Evolutionary conservation across 2,797 vertebrate species (phyloP).

Genomic region (Amniataba percoides): DNA sequence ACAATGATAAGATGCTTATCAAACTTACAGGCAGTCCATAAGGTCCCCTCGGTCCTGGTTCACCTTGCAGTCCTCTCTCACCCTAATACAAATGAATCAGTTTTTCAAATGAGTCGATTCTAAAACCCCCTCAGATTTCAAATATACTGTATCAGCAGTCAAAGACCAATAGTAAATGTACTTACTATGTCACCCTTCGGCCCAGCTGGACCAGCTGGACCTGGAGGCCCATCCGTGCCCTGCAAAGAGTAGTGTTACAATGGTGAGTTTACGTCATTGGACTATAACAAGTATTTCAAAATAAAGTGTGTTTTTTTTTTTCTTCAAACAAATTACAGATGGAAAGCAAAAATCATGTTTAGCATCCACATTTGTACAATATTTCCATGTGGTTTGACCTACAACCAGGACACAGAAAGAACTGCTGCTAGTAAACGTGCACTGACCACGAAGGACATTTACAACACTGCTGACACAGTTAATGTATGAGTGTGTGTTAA

Average conservation of each 20-base stretch:
- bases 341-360: constrained; percentile 40
- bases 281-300: constrained; percentile 10
- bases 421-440: constrained; percentile 69
- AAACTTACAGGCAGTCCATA: constrained; percentile 96
- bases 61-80: constrained; percentile 91
- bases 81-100: constrained; percentile 84
- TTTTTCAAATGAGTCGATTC: not conserved
- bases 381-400: constrained; percentile 48
- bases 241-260: constrained; percentile 70
- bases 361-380: constrained; percentile 32
- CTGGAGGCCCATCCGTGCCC: constrained; percentile 93
- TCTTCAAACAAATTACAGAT: constrained; percentile 30
- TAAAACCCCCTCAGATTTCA: not conserved
- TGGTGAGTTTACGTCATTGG: constrained; percentile 43
- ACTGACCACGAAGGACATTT: constrained; percentile 73
- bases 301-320: constrained; percentile 6
- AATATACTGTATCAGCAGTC: not conserved
- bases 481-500: constrained; percentile 88
- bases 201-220: constrained; percentile 95
- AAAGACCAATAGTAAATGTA: constrained; percentile 32
- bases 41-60: constrained; percentile 95
- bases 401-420: constrained; percentile 58
- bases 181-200: constrained; percentile 98
- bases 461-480: constrained; percentile 77
- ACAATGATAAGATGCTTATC: not conserved